A percentile compares a stretch with the other conserved stretches of the same genome.
phyloP scores from a whole-genome alignment of 2,797 vertebrate genomes.

The Sternarchorhynchus goeldii region DNA sequence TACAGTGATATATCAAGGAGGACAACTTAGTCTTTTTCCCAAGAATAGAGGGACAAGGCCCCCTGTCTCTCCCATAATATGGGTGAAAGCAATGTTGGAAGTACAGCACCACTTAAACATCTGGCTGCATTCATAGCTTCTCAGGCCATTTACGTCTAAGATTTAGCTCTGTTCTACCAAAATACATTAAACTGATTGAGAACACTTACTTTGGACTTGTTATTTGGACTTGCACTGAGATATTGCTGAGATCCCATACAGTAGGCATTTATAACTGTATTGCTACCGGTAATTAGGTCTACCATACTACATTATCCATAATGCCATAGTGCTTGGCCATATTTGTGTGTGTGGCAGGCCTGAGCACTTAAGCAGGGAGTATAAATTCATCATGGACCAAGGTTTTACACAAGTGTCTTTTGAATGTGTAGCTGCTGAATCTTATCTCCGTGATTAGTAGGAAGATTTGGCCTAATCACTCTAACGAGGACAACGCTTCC shows the following conservation, averaged over 20 bases:
- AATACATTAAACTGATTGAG: conserved; percentile 16
- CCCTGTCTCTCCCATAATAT: too few relatives aligned
- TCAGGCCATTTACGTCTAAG: neutral
- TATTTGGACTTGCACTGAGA: conserved; percentile 14
- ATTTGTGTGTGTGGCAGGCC: conserved; percentile 7
- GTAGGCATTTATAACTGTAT: conserved; percentile 26
- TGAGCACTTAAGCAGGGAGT: neutral
- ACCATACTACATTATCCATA: conserved; percentile 43
- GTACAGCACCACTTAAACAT: neutral
- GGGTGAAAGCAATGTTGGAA: neutral
- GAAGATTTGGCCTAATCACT: conserved; percentile 44
- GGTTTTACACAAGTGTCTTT: conserved; percentile 12
- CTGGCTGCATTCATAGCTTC: neutral
- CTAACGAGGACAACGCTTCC: conserved; percentile 2
- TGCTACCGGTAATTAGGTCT: conserved; percentile 24
- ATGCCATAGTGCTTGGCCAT: conserved; percentile 3
- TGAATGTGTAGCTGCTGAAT: conserved; percentile 10
- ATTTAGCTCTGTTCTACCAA: too few relatives aligned
- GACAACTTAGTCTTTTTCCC: too few relatives aligned
- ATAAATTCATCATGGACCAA: conserved; percentile 20
- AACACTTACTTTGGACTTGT: conserved; percentile 17
- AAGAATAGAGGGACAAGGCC: too few relatives aligned
- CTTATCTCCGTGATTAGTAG: conserved; percentile 21
- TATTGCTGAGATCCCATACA: conserved; percentile 29
- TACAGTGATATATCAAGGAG: neutral